phyloP scores from a whole-genome alignment of 2,888 invertebrate species.

The Diabrotica balteata region DNA sequence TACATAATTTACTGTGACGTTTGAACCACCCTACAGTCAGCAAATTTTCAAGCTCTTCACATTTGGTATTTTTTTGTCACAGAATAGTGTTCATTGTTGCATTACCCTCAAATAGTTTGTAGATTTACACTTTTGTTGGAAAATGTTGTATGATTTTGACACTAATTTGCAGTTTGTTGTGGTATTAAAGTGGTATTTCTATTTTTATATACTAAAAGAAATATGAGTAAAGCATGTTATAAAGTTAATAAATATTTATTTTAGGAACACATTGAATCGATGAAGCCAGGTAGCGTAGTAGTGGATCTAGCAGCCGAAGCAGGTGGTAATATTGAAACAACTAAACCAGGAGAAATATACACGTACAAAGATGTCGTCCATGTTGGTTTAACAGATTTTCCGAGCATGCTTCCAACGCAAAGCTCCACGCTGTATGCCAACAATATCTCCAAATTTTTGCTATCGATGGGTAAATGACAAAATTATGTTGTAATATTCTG shows the following conservation, averaged over 20 bases:
- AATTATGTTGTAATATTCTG: background rate
- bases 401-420: conserved; percentile 85
- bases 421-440: conserved; percentile 89
- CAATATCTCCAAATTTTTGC: conserved; percentile 85
- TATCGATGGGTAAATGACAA: conserved; percentile 73
- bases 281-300: conserved; percentile 89
- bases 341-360: conserved; percentile 77
- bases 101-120: too few species aligned
- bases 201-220: background rate
- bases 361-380: conserved; percentile 82
- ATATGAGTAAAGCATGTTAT: conserved; percentile 1
- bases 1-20: too few species aligned
- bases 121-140: too few species aligned
- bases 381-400: conserved; percentile 84
- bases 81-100: too few species aligned
- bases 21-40: too few species aligned
- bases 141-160: too few species aligned
- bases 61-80: too few species aligned
- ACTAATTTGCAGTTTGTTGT: too few species aligned
- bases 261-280: conserved; percentile 77
- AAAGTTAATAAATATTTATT: conserved; percentile 46
- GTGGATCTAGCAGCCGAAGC: conserved; percentile 90
- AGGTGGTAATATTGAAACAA: conserved; percentile 87
- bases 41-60: too few species aligned
- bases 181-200: too few species aligned